Conservation (phyloP, 2,888 invertebrate species). For the Deladenus siricidicola region DNA sequence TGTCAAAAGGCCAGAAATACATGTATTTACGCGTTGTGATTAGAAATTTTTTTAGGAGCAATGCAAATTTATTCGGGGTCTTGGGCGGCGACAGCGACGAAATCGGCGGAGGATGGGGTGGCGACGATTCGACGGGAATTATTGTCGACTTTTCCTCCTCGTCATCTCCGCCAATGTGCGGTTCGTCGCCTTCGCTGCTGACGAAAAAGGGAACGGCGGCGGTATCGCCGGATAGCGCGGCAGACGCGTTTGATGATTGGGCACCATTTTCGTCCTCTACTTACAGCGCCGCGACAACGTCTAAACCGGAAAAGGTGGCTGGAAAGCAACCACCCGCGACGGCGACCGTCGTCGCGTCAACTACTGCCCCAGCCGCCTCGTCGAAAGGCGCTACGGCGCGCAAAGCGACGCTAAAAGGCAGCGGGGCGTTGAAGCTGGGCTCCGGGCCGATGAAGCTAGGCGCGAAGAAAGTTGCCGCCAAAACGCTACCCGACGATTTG, state of each 20-base stretch:
- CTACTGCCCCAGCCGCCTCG: not conserved
- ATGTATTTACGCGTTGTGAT: not conserved
- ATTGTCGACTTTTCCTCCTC: not conserved
- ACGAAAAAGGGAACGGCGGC: too few relatives aligned
- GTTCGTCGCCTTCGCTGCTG: too few relatives aligned
- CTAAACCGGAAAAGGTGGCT: not conserved
- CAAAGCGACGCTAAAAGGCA: not conserved
- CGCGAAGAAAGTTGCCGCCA: conserved; percentile 3
- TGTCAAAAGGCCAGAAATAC: not conserved
- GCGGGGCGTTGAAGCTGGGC: not conserved
- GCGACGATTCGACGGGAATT: not conserved
- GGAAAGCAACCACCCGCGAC: not conserved
- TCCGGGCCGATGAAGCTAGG: conserved; percentile 9
- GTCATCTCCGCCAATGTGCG: not conserved
- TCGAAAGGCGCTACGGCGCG: not conserved
- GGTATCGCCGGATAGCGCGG: too few relatives aligned
- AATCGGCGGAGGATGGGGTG: not conserved
- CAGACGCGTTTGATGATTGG: too few relatives aligned
- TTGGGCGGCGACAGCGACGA: not conserved
- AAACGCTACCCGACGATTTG: not conserved
- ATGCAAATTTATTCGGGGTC: not conserved
- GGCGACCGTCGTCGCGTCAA: too few relatives aligned
- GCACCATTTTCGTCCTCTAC: too few relatives aligned
- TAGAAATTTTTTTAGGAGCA: not conserved
- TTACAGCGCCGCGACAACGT: not conserved